phyloP scores from a whole-genome alignment of 2,797 vertebrate species.

The Gephyroberyx darwinii region DNA sequence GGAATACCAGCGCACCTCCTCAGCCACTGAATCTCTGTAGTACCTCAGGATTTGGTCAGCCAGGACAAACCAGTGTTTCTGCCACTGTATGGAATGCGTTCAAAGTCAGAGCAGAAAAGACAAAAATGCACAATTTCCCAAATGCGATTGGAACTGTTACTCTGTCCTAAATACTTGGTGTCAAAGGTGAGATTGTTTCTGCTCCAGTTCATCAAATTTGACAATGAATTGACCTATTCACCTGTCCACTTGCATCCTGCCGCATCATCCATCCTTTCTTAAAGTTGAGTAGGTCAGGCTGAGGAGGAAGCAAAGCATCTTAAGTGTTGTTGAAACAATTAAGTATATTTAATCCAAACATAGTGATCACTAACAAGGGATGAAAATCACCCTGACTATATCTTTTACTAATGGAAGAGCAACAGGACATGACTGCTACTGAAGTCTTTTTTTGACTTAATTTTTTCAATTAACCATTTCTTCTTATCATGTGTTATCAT shows the following conservation, averaged over 20 bases:
- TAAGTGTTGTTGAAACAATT: not conserved
- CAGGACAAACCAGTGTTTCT: constrained; percentile 92
- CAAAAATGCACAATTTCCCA: not conserved
- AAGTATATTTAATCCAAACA: not conserved
- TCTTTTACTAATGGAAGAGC: not conserved
- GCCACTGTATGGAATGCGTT: constrained; percentile 82
- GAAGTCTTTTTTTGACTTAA: not conserved
- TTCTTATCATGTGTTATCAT: not conserved
- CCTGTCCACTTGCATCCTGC: constrained; percentile 87
- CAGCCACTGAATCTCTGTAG: constrained; percentile 87
- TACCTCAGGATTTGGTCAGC: constrained; percentile 88
- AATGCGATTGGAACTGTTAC: not conserved
- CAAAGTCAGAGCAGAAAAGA: constrained; percentile 23
- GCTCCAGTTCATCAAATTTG: not conserved
- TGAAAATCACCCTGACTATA: not conserved
- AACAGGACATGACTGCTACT: not conserved
- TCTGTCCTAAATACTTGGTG: not conserved
- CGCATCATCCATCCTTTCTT: constrained; percentile 92
- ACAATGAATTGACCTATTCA: constrained; percentile 59
- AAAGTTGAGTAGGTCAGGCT: constrained; percentile 89
- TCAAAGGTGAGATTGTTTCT: not conserved
- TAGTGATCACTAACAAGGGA: not conserved
- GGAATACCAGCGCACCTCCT: constrained; percentile 80
- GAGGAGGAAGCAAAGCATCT: constrained; percentile 47
- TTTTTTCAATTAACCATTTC: not conserved